Evolutionary conservation across 1,140 invertebrate genomes (phyloP).

Genomic region (Octopus sinensis): DNA sequence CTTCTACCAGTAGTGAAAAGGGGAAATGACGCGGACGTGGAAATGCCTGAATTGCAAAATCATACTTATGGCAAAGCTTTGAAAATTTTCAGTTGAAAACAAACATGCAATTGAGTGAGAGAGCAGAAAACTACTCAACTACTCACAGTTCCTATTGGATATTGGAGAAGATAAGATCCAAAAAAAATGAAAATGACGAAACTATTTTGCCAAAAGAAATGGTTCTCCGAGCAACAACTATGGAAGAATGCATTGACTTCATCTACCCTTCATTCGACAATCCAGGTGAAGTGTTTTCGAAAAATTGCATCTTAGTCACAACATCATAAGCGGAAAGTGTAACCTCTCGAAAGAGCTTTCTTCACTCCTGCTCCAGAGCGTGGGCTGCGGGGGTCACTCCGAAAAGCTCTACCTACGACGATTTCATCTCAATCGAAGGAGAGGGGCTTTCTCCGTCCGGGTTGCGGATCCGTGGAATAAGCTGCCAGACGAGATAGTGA

Average conservation of each 20-base stretch:
- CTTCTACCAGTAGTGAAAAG: neutral
- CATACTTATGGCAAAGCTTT: neutral
- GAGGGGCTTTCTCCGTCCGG: too few species aligned
- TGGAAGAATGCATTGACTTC: slow-evolving; percentile 5
- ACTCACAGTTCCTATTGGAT: neutral
- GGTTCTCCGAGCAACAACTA: neutral
- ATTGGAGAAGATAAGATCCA: slow-evolving; percentile 8
- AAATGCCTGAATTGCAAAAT: neutral
- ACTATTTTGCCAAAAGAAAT: neutral
- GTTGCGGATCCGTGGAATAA: too few species aligned
- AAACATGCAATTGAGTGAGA: neutral
- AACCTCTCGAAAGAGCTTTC: too few species aligned
- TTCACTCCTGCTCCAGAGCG: too few species aligned
- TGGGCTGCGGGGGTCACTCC: too few species aligned
- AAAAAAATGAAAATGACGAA: neutral
- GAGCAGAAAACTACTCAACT: neutral
- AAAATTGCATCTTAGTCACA: neutral
- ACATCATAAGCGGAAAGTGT: too few species aligned
- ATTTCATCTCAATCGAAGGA: too few species aligned
- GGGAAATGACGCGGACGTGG: neutral
- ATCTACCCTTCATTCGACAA: slow-evolving; percentile 1
- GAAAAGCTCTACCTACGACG: too few species aligned
- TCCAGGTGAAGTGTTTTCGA: neutral
- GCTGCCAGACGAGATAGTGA: too few species aligned
- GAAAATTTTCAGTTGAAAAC: neutral